Evolutionary conservation across 2,797 vertebrate genomes (phyloP).

Genomic region (Chrosomus eos): DNA sequence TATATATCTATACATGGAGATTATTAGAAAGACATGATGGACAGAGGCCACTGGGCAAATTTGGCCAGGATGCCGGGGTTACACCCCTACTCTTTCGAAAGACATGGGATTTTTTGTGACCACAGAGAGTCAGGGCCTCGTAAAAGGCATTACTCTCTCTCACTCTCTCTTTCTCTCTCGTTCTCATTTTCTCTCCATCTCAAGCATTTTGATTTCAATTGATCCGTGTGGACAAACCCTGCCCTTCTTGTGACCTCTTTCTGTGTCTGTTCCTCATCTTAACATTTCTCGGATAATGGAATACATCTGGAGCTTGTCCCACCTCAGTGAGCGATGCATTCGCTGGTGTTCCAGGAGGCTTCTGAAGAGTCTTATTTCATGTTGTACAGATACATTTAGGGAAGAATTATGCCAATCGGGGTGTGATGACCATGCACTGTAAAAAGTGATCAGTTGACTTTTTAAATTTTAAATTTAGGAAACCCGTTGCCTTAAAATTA

Average conservation of each 20-base stretch:
- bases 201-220: constrained; percentile 38
- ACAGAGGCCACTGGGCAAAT: too few species aligned
- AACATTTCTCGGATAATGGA: constrained; percentile 8
- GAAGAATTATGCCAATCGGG: neutral
- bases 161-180: constrained; percentile 3
- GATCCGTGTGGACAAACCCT: constrained; percentile 15
- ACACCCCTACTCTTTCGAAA: too few species aligned
- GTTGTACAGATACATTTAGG: neutral
- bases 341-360: neutral
- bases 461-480: too few species aligned
- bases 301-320: constrained; percentile 22
- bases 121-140: too few species aligned
- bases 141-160: too few species aligned
- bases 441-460: too few species aligned
- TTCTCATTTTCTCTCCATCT: neutral
- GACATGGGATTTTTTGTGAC: too few species aligned
- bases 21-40: too few species aligned
- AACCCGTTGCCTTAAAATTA: too few species aligned
- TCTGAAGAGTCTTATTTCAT: neutral
- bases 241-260: constrained; percentile 10
- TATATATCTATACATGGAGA: too few species aligned
- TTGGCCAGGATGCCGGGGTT: too few species aligned
- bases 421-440: neutral
- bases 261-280: constrained; percentile 28
- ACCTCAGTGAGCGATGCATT: neutral